A percentile compares a stretch with the other conserved stretches of the same genome.
Evolutionary conservation across 2,888 invertebrate species (phyloP).

Genomic region (Galerucella nymphaeae): DNA sequence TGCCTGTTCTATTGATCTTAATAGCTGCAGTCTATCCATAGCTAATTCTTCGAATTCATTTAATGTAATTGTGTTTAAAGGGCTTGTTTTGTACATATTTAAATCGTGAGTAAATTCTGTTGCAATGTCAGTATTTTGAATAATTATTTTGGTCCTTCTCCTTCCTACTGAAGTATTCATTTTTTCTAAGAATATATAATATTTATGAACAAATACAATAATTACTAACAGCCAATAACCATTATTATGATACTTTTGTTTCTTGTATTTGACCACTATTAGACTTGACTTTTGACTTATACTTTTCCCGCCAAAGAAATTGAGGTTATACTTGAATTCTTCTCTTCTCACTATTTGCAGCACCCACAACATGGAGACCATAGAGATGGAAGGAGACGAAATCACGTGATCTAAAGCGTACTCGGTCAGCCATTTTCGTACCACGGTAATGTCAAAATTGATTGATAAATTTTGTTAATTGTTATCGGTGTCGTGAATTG

Average conservation of each 20-base stretch:
- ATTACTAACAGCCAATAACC: too few species aligned
- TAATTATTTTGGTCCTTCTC: conserved; percentile 52
- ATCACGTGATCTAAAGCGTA: too few species aligned
- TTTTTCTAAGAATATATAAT: not conserved
- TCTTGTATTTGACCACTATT: conserved; percentile 5
- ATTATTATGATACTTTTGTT: not conserved
- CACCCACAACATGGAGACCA: too few species aligned
- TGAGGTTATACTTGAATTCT: not conserved
- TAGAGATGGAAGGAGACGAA: too few species aligned
- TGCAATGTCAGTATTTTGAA: conserved; percentile 61
- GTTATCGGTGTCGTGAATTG: too few species aligned
- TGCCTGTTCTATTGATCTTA: conserved; percentile 82
- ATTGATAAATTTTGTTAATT: too few species aligned
- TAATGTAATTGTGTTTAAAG: conserved; percentile 77
- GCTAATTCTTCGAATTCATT: conserved; percentile 90
- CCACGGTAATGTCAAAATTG: too few species aligned
- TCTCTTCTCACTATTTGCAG: too few species aligned
- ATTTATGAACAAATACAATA: too few species aligned
- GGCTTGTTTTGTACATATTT: conserved; percentile 82
- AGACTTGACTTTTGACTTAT: too few species aligned
- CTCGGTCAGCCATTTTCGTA: too few species aligned
- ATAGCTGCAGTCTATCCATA: conserved; percentile 81
- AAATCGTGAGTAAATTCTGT: conserved; percentile 80
- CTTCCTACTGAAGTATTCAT: conserved; percentile 57
- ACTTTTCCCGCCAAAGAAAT: conserved; percentile 12